Conservation (phyloP, 2,888 invertebrate genomes). For the Hemithea aestivaria region DNA sequence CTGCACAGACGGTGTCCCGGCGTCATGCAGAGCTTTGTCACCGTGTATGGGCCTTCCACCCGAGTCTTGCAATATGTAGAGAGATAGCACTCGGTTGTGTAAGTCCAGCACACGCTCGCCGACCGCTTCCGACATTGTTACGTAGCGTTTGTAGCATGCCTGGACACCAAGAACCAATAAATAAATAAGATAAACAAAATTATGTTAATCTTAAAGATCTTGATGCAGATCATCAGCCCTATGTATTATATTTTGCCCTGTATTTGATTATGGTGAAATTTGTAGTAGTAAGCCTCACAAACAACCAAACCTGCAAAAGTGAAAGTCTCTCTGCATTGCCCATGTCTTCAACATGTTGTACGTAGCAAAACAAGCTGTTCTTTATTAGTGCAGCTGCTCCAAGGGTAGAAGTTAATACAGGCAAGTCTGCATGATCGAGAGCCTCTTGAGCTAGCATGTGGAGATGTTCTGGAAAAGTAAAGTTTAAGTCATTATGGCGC, state of each 20-base stretch:
- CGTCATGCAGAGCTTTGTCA: constrained; percentile 72
- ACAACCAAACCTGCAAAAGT: constrained; percentile 64
- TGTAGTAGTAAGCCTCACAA: too few species aligned
- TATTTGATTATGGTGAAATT: too few species aligned
- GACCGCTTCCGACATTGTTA: constrained; percentile 90
- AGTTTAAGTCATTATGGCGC: too few species aligned
- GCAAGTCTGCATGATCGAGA: constrained; percentile 89
- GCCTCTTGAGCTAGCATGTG: constrained; percentile 90
- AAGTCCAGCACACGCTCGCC: constrained; percentile 90
- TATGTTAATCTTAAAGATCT: too few species aligned
- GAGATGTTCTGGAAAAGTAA: constrained; percentile 82
- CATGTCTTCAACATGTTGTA: constrained; percentile 78
- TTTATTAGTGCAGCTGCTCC: constrained; percentile 89
- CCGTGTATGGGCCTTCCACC: constrained; percentile 88
- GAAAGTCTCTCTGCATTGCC: constrained; percentile 63
- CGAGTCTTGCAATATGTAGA: constrained; percentile 90
- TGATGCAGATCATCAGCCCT: too few species aligned
- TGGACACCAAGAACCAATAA: constrained; percentile 27
- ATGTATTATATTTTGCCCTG: too few species aligned
- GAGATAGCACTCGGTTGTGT: constrained; percentile 86
- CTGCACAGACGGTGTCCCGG: constrained; percentile 89
- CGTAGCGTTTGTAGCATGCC: constrained; percentile 85
- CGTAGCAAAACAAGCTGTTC: constrained; percentile 88
- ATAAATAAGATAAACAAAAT: background rate
- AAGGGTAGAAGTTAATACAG: constrained; percentile 88